Base-by-base conservation (phyloP, 2,113 vertebrate species). In the Gyps fulvus region DNA sequence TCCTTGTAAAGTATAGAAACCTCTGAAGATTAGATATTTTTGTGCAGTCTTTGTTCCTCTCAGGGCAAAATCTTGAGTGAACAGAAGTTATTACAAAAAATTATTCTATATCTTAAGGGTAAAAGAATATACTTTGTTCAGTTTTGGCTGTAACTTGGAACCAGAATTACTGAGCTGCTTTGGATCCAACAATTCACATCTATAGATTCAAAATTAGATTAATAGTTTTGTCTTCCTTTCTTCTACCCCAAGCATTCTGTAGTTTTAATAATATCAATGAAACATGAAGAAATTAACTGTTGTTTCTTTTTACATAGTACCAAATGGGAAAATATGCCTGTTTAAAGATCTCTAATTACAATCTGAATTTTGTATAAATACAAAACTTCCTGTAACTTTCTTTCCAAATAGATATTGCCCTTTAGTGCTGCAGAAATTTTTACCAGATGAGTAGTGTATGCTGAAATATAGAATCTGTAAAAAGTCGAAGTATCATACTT, bases 11-110 rank as follows among this genome's bases (percentile, higher is more conserved):
- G 59, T 85, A 50, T 11, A 65, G 74, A 88, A 95, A 50, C 55
- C 91, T 86, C 84, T 86, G 66, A 85, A 88, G 91, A 95, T 80
- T 62, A 80, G 87, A n/a, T 88, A 83, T 88, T 96, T 95, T 95
- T 80, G 71, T 95, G 70, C 79, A 82, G 74, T 78, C 89, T 96
- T 87, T 95, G 73, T 76, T 92, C 58, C 78, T 96, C 74, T 87
- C 71, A 62, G 91, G 89, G 83, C 73, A 94, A 94, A 95, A 91
- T 85, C 78, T 83, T 85, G 63, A 83, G 62, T 59, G 81, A 96
- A 96, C 87, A 97, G 78, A 89, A 91, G 91, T 93, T 90, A 94
- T 91, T 93, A 91, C 50, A 55, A 87, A 93, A 92, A 91, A 66
- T 34, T 65, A 87, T 70, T 93, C 87, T 73, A 2, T 85, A 47